Evolutionary conservation across 2,113 vertebrate species (phyloP), one percentile per base, ranked within the genome.

Genomic region (Ascaphus truei): DNA sequence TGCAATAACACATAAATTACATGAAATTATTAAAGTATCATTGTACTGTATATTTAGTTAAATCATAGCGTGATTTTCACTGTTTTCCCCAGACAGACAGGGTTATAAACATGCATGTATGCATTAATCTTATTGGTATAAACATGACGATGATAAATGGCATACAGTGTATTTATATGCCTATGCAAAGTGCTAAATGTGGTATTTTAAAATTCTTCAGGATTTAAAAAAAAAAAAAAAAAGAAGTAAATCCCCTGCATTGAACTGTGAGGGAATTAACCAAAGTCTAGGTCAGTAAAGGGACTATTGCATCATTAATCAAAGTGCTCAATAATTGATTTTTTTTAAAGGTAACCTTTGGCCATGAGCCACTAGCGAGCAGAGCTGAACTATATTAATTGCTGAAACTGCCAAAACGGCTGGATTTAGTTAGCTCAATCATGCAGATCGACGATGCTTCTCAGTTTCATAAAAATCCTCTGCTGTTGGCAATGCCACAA

Each of bases 51-150:
- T 18, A 18, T 16, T 2, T 45, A 18, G n/a, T 5, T 18, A 45
- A 45, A 18, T 45, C 1, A 20, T 45, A 10, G 16, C 41, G n/a
- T 45, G 2, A 45, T 45, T 18, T 45, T 5, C 13, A 45, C 7
- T 2, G 7, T 15, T 12, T 73, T 72, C 22, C 34, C 45, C 73
- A 62, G 55, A 74, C 72, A 77, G 62, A 73, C 48, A 63, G 30
- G 12, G 18, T 20, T 73, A 76, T 23, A 71, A 62, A 22, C 25
- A 67, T 67, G 9, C 12, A 16, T 58, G 29, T 68, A 60, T 33
- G 75, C 74, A 79, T 82, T 81, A 82, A 73, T 72, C 69, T 75
- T 79, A 39, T n/a, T 80, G 71, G 68, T 75, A 68, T 73, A 78
- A 77, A 77, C 67, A 76, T 39, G 45, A 67, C 76, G 64, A 39